Base-by-base conservation (phyloP, 2,888 invertebrate species). In the Cephus sareptanus region DNA sequence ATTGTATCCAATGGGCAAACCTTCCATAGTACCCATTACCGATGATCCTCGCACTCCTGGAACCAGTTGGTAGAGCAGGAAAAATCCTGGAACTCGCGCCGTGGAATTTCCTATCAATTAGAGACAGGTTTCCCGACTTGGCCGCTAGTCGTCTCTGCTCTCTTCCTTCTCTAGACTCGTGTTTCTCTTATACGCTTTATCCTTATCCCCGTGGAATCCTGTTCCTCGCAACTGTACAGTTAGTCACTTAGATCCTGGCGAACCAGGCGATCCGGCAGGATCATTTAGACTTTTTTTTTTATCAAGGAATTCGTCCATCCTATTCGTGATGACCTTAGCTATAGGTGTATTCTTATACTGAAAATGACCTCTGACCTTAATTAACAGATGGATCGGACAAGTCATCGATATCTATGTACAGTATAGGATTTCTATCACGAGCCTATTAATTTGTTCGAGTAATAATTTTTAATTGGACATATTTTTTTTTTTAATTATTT, bases 31-130 rank as follows among this genome's bases (percentile, higher is more conserved):
- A 23, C 2, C 23, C 56, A 56, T 56, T 56, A 56, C 56, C 56
- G 9, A 23, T 56, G 56, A 56, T 56, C 56, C 56, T 56, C 23
- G 56, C 56, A 23, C 9, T 56, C 23, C 23, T 56, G 56, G 23
- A 87, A 87, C 85, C 87, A 88, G 88, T 89, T 88, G 86, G 56
- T 81, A 82, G 81, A 78, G 56, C 79, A 79, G 79, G 84, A 87
- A 89, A 90, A 88, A 89, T 89, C 85, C 82, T 83, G 79, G 74
- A 76, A 69, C 75, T 76, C 56, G 76, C 79, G 75, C 83, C 80
- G 79, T 86, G 90, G 90, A 90, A 90, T 90, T 89, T 89, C 88
- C 90, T 89, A 90, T 90, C 90, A 90, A 90, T 90, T 90, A 90
- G 87, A 88, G 90, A 90, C 90, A 90, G 90, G 89, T 90, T 90